Evolutionary conservation across 2,888 invertebrate genomes (phyloP), one percentile per base, ranked within the genome.

Genomic region (Cinara cedri): DNA sequence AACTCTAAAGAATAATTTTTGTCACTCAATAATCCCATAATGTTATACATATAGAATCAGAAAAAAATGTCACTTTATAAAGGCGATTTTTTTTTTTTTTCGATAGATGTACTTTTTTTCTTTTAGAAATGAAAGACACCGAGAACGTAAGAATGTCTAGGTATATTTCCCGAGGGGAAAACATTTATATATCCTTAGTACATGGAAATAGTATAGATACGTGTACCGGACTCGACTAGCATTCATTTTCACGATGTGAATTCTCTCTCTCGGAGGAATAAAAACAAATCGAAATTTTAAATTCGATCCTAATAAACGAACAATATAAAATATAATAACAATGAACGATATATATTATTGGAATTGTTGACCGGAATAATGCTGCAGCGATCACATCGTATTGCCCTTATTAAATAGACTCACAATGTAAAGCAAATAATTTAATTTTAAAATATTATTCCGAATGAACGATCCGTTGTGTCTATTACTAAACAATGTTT

Each of bases 81-180:
- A 6, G 34, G 6, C 34, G 34, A 34, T 34, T 34, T 34, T 6
- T 34, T 6, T 6, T 6, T 34, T 3, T 6, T 6, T 6, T 4
- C 34, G 49, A 72, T 21, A 57, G 46, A 34, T 21, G 21, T 13
- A 13, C 34, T 51, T 71, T 57, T 34, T 62, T 34, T 34, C 19
- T 10, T 1, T 11, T 1, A 34, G 49, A 63, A 74, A 74, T 51
- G 62, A 62, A 49, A 13, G 46, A 62, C 51, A 9, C 62, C 21
- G 21, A 34, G 62, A 74, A 62, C 51, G 34, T 74, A 51, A 74
- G 51, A 34, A 34, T 24, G 16, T 74, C 62, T 63, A 74, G 62
- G 49, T 62, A 74, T 74, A 74, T 74, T 74, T 74, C 72, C 72
- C 72, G 34, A 51, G 72, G 62, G 71, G 72, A 51, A 62, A 62